phyloP scores from a whole-genome alignment of 2,888 invertebrate genomes.

The Lepidocyrtoides sp. region DNA sequence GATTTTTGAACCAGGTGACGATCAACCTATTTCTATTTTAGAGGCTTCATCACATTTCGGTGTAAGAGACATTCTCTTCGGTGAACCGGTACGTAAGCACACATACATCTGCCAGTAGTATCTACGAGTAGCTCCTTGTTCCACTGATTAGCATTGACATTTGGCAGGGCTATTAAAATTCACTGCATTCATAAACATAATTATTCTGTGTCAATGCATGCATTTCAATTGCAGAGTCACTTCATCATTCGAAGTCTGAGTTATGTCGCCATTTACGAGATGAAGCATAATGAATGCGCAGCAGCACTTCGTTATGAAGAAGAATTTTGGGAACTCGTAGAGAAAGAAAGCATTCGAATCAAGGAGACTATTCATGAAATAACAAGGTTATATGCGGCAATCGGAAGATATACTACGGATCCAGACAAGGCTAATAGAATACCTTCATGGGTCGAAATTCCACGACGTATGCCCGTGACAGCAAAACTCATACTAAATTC shows the following conservation, averaged over 20 bases:
- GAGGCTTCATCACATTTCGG: constrained; percentile 80
- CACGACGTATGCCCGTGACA: background rate
- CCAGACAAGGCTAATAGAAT: constrained; percentile 54
- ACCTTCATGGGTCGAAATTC: constrained; percentile 80
- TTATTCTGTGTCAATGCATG: too few relatives aligned
- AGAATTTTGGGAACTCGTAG: constrained; percentile 73
- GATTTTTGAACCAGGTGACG: too few relatives aligned
- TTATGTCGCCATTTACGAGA: constrained; percentile 81
- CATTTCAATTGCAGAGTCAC: constrained; percentile 68
- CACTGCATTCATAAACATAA: too few relatives aligned
- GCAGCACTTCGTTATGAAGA: constrained; percentile 75
- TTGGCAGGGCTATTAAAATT: too few relatives aligned
- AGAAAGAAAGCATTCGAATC: constrained; percentile 65
- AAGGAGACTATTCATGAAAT: constrained; percentile 74
- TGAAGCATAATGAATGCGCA: constrained; percentile 75
- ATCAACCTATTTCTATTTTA: too few relatives aligned
- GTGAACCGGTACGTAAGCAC: too few relatives aligned
- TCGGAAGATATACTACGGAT: background rate
- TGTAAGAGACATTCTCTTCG: constrained; percentile 80
- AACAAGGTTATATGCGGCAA: constrained; percentile 69
- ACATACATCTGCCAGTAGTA: too few relatives aligned
- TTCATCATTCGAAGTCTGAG: constrained; percentile 81
- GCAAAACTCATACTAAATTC: background rate
- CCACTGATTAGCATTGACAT: too few relatives aligned
- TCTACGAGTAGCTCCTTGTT: too few relatives aligned